These are phyloP conservation scores for Ormyrus rosae DNA, from an alignment of 2,888 invertebrate genomes.

Conservation along the genomic window DNA sequence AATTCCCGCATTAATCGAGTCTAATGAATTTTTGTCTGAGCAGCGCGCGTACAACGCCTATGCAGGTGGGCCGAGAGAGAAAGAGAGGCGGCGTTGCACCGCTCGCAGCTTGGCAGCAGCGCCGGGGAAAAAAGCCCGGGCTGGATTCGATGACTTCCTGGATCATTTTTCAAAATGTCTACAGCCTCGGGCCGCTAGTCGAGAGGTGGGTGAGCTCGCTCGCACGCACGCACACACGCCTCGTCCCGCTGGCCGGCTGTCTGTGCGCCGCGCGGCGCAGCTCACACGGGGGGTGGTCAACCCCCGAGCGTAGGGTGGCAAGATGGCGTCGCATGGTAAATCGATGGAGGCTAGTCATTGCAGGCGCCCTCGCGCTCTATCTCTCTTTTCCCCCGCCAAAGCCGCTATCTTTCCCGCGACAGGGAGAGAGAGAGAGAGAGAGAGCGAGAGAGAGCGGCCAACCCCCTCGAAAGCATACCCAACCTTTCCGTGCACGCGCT, in stretches of 20 bases:
- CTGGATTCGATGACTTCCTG: constrained; percentile 69
- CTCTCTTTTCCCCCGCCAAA: constrained; percentile 61
- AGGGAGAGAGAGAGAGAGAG: too few species aligned
- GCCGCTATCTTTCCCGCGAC: too few species aligned
- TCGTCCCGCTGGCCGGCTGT: constrained; percentile 28
- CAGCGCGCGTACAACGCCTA: constrained; percentile 5
- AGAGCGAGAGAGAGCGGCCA: constrained; percentile 39
- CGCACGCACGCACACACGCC: background rate
- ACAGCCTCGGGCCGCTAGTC: constrained; percentile 64
- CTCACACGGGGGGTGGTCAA: constrained; percentile 69
- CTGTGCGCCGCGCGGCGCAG: constrained; percentile 58
- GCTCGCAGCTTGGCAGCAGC: background rate
- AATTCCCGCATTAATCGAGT: constrained; percentile 50
- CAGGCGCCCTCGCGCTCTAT: constrained; percentile 73
- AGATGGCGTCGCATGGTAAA: constrained; percentile 76
- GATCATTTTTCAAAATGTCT: constrained; percentile 76
- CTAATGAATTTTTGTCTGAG: constrained; percentile 53
- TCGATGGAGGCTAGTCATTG: constrained; percentile 76
- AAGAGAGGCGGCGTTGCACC: background rate
- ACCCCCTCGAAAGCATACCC: constrained; percentile 59
- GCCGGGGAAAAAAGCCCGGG: constrained; percentile 21
- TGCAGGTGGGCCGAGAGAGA: background rate
- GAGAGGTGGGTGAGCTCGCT: background rate
- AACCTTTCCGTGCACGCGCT: constrained; percentile 45
- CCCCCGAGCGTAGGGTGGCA: constrained; percentile 74